phyloP scores from a whole-genome alignment of 2,888 invertebrate species.

The Cephus spinipes region DNA sequence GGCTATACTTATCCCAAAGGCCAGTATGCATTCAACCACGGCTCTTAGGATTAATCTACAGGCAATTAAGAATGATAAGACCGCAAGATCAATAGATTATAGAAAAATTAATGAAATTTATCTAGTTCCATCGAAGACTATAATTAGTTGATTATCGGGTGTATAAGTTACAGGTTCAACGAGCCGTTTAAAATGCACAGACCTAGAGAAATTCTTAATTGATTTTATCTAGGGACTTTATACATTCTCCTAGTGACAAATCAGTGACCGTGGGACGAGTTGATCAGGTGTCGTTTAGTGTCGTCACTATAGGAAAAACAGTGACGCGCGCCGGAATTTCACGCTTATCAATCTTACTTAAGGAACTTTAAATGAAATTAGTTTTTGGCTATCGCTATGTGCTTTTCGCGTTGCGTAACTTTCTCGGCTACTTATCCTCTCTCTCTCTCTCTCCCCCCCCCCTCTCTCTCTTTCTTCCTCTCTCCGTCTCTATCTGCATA shows the following conservation, averaged over 20 bases:
- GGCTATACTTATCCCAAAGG: no score
- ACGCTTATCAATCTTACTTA: conserved; percentile 49
- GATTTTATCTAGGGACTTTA: neutral
- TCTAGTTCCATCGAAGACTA: no score
- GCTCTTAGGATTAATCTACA: no score
- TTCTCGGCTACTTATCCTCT: neutral
- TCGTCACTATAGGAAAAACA: neutral
- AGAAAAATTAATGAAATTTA: no score
- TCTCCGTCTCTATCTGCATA: neutral
- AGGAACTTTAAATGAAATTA: conserved; percentile 55
- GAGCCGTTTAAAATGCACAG: no score
- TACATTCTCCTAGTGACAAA: neutral
- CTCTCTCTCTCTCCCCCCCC: no score
- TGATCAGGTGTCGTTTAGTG: neutral
- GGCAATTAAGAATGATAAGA: no score
- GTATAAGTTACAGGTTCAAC: no score
- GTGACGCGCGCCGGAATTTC: conserved; percentile 19
- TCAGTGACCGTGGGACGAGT: neutral
- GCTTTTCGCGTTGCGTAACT: conserved; percentile 17
- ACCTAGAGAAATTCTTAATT: neutral
- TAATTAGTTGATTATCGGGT: no score
- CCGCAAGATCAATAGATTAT: no score
- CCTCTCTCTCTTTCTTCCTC: no score
- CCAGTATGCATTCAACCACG: no score
- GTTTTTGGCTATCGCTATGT: conserved; percentile 39